Percentiles rank a stretch among this genome's conserved stretches.
phyloP scores from a whole-genome alignment of 23 tunicate species.

The Oikopleura albicans region DNA sequence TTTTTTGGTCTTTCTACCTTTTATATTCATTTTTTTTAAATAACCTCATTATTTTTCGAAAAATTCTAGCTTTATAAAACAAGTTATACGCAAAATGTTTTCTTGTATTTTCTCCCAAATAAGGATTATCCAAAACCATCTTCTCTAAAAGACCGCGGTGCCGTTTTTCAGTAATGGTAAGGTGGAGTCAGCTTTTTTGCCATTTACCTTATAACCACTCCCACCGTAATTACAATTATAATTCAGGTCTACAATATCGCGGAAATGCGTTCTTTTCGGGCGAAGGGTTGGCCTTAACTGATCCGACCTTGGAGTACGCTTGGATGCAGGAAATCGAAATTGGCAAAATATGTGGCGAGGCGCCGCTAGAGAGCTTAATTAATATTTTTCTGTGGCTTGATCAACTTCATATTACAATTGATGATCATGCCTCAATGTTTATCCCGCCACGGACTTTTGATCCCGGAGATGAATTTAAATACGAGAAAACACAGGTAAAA shows the following conservation, averaged over 20 bases:
- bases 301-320: slow-evolving; percentile 57
- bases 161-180: too few species aligned
- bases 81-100: too few species aligned
- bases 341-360: slow-evolving; percentile 29
- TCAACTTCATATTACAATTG: not conserved
- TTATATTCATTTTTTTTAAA: too few species aligned
- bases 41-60: too few species aligned
- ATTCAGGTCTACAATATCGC: slow-evolving; percentile 50
- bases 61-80: too few species aligned
- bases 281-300: slow-evolving; percentile 44
- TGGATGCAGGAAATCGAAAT: slow-evolving; percentile 62
- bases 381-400: not conserved
- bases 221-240: too few species aligned
- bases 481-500: not conserved
- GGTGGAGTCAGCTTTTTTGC: too few species aligned
- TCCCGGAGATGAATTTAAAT: not conserved
- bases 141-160: too few species aligned
- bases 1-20: too few species aligned
- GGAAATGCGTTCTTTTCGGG: slow-evolving; percentile 90
- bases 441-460: not conserved
- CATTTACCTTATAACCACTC: too few species aligned
- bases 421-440: not conserved
- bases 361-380: not conserved
- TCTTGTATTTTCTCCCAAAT: too few species aligned
- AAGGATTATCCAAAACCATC: too few species aligned